Percentiles rank a stretch among this genome's conserved stretches.
phyloP scores from a whole-genome alignment of 2,888 invertebrate genomes.

The Lithosia quadra region DNA sequence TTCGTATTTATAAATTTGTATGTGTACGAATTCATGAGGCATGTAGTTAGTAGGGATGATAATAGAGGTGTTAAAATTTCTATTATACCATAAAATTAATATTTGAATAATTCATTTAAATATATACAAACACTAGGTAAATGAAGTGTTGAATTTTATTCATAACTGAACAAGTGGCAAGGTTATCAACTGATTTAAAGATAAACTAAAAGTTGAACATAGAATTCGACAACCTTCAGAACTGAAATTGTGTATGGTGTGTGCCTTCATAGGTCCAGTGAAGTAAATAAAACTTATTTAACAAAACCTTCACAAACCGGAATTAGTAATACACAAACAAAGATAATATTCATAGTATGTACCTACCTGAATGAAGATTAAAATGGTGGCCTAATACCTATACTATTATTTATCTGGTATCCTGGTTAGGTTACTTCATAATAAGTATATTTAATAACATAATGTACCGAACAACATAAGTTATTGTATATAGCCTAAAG shows the following conservation, averaged over 20 bases:
- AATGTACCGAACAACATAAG: not conserved
- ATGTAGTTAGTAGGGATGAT: not conserved
- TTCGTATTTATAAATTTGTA: not conserved
- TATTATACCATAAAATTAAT: too few relatives aligned
- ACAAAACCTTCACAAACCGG: constrained; percentile 15
- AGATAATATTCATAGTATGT: constrained; percentile 11
- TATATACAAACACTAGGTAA: not conserved
- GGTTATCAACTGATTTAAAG: not conserved
- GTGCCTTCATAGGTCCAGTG: not conserved
- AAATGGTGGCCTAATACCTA: constrained; percentile 20
- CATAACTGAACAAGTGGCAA: not conserved
- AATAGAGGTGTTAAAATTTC: not conserved
- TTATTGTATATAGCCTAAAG: constrained; percentile 7
- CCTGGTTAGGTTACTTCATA: not conserved
- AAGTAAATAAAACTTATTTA: not conserved
- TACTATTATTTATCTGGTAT: constrained; percentile 26
- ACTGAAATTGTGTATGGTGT: not conserved
- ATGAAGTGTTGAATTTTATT: not conserved
- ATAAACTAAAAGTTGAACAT: not conserved
- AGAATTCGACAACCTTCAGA: not conserved
- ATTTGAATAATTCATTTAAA: too few relatives aligned
- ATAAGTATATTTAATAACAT: not conserved
- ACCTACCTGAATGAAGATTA: constrained; percentile 12
- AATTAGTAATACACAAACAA: constrained; percentile 10
- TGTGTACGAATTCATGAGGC: too few relatives aligned